Base-by-base conservation (phyloP, 2,888 invertebrate genomes). In the Archips crataeganus region DNA sequence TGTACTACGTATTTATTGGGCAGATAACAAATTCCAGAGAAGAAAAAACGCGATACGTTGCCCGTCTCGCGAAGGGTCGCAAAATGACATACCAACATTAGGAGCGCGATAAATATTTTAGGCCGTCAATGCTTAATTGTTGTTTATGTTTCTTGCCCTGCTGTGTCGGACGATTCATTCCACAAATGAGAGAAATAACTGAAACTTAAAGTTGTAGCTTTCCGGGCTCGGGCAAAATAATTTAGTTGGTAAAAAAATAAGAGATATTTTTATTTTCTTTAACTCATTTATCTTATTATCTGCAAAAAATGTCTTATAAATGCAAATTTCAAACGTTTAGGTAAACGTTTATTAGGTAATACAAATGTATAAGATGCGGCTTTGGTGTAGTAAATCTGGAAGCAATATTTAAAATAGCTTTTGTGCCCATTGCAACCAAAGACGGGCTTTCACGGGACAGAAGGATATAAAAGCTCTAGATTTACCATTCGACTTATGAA, bases 351-450 rank as follows among this genome's bases (percentile, higher is more conserved):
- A 23, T 23, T 23, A 23, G 23, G 23, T 23, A 23, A 23, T 23
- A 23, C 23, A 23, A 86, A 83, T 87, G 86, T 85, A 85, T 85
- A 84, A 86, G 86, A 86, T 84, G 88, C 86, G 85, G 88, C 86
- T 90, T 90, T 88, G 83, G 82, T 83, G 78, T 84, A 85, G 88
- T 88, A 91, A 91, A 91, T 89, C 88, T 87, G 85, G 84, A 82
- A 86, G 87, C 88, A 89, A 92, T 91, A 93, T 92, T 93, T 91
- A 90, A 92, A 91, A 90, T 88, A 87, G 90, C 87, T 89, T 91
- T 91, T 85, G 87, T 88, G 84, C 87, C 83, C 81, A n/a, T n/a
- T n/a, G n/a, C n/a, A 80, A 83, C 84, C 86, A 88, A 87, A 88
- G 87, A 83, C 85, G 82, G 85, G 85, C 85, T 89, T 90, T 89